Evolutionary conservation across 2,888 invertebrate species (phyloP), one percentile per base, ranked within the genome.

Genomic region (Dioctria rufipes): DNA sequence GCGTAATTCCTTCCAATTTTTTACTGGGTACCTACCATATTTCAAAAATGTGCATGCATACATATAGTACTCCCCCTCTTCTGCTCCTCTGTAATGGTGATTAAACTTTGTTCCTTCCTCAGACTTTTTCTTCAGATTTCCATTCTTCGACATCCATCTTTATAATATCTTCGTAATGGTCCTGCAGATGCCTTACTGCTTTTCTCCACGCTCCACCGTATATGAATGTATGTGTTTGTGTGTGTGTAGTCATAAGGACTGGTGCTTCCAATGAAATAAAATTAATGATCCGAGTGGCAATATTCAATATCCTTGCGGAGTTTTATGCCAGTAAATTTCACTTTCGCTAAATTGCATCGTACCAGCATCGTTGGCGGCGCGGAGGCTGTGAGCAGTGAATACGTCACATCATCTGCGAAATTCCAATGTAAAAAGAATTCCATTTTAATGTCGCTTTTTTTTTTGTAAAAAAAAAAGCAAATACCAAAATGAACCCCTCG

Each of bases 391-490:
- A 37, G 37, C 9, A n/a, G 11, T 4, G 11, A 5, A 37, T 37
- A 11, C 49, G 69, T 69, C 51, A 69, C 46, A 46, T 67, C 67
- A 67, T 67, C 49, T 13, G 40, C 49, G 25, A 51, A 69, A 51
- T 51, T 69, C 69, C 69, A 69, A 54, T 69, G 69, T 69, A 69
- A 51, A 49, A 69, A 37, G 49, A 69, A 69, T 69, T 37, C 51
- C 51, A 69, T 69, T 51, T 69, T 51, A 51, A 51, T 69, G 25
- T 43, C 69, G 69, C 11, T 51, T 11, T 51, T 69, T 69, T 39
- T 25, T 25, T 25, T 25, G 25, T 25, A 25, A 25, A 25, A 25
- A 25, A 25, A 69, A 51, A 39, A 51, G 1, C 54, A 51, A 39
- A n/a, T 39, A 25, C 25, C 25, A 25, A 69, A 51, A 69, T 69